phyloP scores from a whole-genome alignment of 2,888 invertebrate species.

The Cyclophora albipunctata region DNA sequence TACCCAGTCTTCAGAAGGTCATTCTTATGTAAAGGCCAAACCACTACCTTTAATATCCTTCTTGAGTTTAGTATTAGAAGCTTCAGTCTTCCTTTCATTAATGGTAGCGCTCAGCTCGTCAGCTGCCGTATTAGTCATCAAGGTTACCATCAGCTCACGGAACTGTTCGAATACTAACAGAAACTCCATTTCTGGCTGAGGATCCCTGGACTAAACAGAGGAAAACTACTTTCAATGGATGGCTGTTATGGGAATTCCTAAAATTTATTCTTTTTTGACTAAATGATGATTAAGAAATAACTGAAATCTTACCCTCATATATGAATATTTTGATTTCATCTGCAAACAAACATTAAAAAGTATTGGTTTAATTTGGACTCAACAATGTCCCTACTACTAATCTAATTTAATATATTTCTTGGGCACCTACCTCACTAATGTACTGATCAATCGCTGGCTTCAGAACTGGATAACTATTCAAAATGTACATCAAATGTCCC shows the following conservation, averaged over 20 bases:
- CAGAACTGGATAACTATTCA: slow-evolving; percentile 54
- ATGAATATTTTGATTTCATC: slow-evolving; percentile 28
- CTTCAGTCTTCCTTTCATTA: slow-evolving; percentile 53
- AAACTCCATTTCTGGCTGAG: slow-evolving; percentile 35
- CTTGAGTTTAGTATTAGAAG: slow-evolving; percentile 51
- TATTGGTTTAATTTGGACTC: not conserved
- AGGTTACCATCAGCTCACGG: slow-evolving; percentile 48
- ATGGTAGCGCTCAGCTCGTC: slow-evolving; percentile 61
- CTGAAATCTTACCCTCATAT: too few species aligned
- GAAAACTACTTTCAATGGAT: not conserved
- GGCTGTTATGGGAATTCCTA: too few species aligned
- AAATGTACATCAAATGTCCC: slow-evolving; percentile 59
- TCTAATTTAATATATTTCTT: not conserved
- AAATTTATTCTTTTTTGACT: too few species aligned
- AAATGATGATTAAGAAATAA: too few species aligned
- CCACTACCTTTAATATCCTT: slow-evolving; percentile 49
- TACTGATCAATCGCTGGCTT: slow-evolving; percentile 45
- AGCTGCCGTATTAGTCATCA: slow-evolving; percentile 60
- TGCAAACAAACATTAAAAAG: slow-evolving; percentile 17
- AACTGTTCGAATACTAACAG: slow-evolving; percentile 50
- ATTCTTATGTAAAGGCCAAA: too few species aligned
- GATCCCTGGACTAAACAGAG: not conserved
- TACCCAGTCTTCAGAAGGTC: too few species aligned
- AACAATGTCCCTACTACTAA: not conserved
- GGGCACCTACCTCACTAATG: slow-evolving; percentile 38